Conservation (phyloP, 2,888 invertebrate genomes). For the Eupeodes luniger region DNA sequence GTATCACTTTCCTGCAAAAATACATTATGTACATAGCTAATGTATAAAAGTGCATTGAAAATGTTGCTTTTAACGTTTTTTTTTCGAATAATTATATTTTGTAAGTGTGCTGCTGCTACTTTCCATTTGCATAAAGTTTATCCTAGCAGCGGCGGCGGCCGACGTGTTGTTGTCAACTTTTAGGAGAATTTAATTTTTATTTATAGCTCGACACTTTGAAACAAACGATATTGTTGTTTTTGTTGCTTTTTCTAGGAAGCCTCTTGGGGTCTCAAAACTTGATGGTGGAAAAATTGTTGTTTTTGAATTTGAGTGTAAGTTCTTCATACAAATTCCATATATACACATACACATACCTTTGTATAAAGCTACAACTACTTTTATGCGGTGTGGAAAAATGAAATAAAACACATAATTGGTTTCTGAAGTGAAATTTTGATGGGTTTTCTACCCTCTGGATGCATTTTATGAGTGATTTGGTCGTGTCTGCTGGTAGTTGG, state of each 20-base stretch:
- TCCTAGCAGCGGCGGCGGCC: conserved; percentile 8
- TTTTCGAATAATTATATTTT: conserved; percentile 12
- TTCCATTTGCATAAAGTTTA: conserved; percentile 39
- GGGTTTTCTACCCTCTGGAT: not conserved
- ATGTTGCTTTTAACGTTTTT: conserved; percentile 36
- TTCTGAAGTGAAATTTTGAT: conserved; percentile 15
- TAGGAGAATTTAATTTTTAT: conserved; percentile 72
- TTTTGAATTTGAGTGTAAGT: not conserved
- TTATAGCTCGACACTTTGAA: conserved; percentile 35
- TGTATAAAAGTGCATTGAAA: conserved; percentile 24
- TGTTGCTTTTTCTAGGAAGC: not conserved
- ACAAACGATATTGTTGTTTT: not conserved
- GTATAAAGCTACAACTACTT: no score
- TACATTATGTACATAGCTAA: not conserved
- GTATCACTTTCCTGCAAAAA: not conserved
- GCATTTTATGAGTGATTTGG: conserved; percentile 26
- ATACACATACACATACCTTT: not conserved
- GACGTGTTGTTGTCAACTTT: conserved; percentile 58
- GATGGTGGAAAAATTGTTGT: not conserved
- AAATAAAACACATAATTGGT: not conserved
- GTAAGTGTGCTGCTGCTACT: conserved; percentile 23
- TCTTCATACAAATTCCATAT: not conserved
- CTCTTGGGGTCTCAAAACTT: not conserved
- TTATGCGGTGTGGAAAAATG: not conserved
- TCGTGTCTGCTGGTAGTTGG: not conserved